A percentile compares a stretch with the other conserved stretches of the same genome.
phyloP scores from a whole-genome alignment of 1,140 invertebrate genomes.

The Drosophila sechellia region DNA sequence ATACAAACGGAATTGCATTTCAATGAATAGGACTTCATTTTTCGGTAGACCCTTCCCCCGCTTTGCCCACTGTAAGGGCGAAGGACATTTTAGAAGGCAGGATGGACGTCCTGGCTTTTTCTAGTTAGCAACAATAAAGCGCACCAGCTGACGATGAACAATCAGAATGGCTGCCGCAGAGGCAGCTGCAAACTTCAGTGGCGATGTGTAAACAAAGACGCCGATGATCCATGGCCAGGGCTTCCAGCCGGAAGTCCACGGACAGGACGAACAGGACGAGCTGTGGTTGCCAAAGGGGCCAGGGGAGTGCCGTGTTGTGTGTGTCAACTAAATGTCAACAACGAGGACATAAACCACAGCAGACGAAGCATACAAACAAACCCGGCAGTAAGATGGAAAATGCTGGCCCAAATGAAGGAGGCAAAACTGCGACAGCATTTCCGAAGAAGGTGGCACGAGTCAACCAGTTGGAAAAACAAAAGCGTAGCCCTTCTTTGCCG shows the following conservation, averaged over 20 bases:
- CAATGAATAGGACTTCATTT: no score
- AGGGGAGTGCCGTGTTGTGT: constrained; percentile 39
- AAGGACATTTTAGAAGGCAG: constrained; percentile 8
- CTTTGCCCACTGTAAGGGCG: not conserved
- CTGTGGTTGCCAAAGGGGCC: no score
- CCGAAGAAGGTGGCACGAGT: constrained; percentile 32
- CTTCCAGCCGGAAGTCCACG: constrained; percentile 60
- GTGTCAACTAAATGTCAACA: constrained; percentile 81
- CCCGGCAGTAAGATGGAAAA: constrained; percentile 26
- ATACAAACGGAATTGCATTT: not conserved
- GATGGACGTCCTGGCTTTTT: constrained; percentile 49
- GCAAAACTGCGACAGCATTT: not conserved
- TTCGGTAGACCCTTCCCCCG: no score
- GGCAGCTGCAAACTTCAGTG: constrained; percentile 44
- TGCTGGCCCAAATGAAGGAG: not conserved
- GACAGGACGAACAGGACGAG: not conserved
- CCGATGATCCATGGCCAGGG: constrained; percentile 71
- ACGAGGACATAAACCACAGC: constrained; percentile 59
- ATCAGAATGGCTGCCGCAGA: constrained; percentile 26
- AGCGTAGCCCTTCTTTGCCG: constrained; percentile 22
- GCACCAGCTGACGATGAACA: constrained; percentile 69
- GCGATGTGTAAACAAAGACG: constrained; percentile 73
- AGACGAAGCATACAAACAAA: constrained; percentile 32
- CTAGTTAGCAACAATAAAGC: constrained; percentile 65
- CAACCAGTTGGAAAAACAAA: constrained; percentile 50